These are phyloP conservation scores for Otus scops DNA, from an alignment of 2,797 vertebrate genomes.

Conservation along the genomic window DNA sequence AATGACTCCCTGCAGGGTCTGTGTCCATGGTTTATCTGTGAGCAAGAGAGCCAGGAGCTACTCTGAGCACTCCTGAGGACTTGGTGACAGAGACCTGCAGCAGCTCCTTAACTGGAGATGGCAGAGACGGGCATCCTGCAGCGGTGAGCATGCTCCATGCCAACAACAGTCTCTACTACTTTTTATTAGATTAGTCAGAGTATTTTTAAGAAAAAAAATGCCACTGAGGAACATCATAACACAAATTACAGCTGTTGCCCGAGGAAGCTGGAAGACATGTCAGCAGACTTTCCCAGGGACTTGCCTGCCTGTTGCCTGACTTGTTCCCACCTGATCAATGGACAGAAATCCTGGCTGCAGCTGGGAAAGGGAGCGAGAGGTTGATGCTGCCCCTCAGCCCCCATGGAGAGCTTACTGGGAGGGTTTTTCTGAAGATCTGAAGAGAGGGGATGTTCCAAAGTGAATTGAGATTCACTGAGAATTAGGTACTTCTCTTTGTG, in stretches of 20 bases:
- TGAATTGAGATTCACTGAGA: background rate
- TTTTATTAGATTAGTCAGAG: background rate
- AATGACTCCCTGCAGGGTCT: background rate
- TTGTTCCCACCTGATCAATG: background rate
- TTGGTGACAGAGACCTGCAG: background rate
- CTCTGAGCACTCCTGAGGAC: background rate
- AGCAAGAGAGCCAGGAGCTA: background rate
- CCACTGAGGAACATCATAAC: background rate
- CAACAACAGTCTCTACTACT: background rate
- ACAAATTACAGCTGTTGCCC: background rate
- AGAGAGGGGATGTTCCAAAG: background rate
- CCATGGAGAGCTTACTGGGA: background rate
- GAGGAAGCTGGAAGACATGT: background rate
- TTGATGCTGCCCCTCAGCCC: background rate
- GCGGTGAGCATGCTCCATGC: background rate
- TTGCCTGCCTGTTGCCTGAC: background rate
- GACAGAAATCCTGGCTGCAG: background rate
- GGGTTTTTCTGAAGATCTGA: background rate
- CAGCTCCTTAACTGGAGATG: background rate
- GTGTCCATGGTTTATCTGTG: rapidly evolving
- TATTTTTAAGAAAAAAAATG: background rate
- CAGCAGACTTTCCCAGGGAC: background rate
- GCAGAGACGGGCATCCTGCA: background rate
- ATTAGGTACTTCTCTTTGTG: background rate
- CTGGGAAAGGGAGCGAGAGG: background rate